Conservation (phyloP, 1,140 invertebrate genomes). For the Zelostemma sp. region DNA sequence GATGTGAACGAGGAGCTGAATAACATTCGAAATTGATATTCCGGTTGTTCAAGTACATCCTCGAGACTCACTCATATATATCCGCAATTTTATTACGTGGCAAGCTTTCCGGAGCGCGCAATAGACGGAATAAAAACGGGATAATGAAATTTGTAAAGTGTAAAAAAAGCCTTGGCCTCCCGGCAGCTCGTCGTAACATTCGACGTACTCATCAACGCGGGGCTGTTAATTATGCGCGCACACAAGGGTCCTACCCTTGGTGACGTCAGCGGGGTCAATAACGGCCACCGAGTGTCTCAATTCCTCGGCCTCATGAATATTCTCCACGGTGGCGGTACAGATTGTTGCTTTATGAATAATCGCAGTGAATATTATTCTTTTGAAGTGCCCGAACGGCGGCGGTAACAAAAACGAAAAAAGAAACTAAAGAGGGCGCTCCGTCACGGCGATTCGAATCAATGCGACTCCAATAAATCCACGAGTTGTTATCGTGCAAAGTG, state of each 20-base stretch:
- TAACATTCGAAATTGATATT: background rate
- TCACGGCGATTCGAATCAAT: background rate
- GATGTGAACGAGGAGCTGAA: constrained; percentile 7
- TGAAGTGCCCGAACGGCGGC: constrained; percentile 23
- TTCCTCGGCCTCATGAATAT: constrained; percentile 43
- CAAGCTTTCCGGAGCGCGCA: too few species aligned
- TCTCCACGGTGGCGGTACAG: constrained; percentile 29
- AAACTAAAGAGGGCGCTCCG: background rate
- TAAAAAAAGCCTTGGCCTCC: background rate
- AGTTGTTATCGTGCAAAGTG: background rate
- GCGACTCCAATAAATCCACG: background rate
- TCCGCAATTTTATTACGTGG: too few species aligned
- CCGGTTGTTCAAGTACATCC: background rate
- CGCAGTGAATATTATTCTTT: constrained; percentile 44
- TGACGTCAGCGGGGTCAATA: constrained; percentile 46
- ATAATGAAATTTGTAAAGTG: too few species aligned
- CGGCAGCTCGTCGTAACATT: constrained; percentile 36
- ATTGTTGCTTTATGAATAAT: constrained; percentile 48
- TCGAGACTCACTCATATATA: too few species aligned
- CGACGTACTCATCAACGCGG: constrained; percentile 24
- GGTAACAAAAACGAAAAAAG: too few species aligned
- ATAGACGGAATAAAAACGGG: too few species aligned
- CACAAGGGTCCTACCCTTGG: constrained; percentile 38
- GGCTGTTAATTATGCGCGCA: constrained; percentile 44
- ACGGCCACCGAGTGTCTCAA: constrained; percentile 36